Conservation (phyloP, 2,113 vertebrate species). For the Entomyzon cyanotis region DNA sequence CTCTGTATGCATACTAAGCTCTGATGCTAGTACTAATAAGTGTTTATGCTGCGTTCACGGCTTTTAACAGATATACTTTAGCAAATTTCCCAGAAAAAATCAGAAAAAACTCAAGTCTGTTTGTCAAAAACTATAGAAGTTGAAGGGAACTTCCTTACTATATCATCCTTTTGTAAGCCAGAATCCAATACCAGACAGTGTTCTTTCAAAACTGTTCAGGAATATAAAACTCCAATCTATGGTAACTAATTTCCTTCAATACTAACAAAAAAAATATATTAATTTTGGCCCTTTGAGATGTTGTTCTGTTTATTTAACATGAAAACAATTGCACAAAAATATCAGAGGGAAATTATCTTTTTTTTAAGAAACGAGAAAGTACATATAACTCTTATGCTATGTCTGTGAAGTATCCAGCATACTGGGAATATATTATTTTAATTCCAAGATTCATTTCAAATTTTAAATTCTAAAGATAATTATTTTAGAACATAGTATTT, state of each 20-base stretch:
- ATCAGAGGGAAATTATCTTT: background rate
- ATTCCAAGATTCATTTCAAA: background rate
- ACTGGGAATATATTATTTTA: background rate
- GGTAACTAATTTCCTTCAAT: background rate
- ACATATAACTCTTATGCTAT: background rate
- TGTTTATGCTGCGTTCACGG: background rate
- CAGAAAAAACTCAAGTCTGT: background rate
- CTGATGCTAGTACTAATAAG: background rate
- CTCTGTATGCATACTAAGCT: background rate
- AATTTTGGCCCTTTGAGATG: background rate
- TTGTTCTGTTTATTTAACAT: background rate
- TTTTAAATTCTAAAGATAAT: background rate
- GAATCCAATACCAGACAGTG: background rate
- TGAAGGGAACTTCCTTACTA: background rate
- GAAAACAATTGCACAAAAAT: background rate
- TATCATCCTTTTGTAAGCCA: background rate
- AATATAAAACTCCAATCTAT: background rate
- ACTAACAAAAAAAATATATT: background rate
- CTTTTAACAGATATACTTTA: background rate
- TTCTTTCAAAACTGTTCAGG: background rate
- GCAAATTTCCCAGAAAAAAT: background rate
- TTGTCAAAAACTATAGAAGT: background rate
- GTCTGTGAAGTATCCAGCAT: background rate
- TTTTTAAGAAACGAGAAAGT: background rate
- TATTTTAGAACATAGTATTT: background rate